phyloP scores from a whole-genome alignment of 2,797 vertebrate genomes.

The Glossophaga mutica region DNA sequence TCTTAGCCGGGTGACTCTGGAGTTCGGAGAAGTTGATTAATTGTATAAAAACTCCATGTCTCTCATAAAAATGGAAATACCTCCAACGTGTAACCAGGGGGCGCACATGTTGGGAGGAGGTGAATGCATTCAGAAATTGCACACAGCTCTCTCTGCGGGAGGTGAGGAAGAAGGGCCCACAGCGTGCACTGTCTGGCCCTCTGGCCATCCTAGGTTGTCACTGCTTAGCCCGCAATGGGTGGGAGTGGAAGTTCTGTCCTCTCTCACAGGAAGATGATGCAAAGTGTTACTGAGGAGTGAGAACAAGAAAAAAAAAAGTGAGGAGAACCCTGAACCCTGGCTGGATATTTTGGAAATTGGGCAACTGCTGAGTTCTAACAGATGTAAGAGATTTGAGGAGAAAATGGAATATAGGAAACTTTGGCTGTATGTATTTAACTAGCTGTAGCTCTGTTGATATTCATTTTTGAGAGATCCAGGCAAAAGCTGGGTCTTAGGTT shows the following conservation, averaged over 20 bases:
- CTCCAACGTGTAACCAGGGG: neutral
- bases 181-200: neutral
- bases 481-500: neutral
- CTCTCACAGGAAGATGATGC: neutral
- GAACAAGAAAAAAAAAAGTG: neutral
- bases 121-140: neutral
- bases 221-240: neutral
- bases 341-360: neutral
- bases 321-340: neutral
- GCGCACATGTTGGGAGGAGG: neutral
- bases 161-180: neutral
- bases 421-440: neutral
- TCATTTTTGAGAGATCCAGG: neutral
- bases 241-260: neutral
- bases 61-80: neutral
- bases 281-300: neutral
- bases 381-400: neutral
- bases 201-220: neutral
- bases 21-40: neutral
- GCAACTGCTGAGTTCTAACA: neutral
- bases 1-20: neutral
- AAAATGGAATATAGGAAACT: neutral
- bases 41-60: neutral
- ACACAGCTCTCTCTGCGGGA: neutral
- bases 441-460: neutral